Conservation (phyloP, 2,797 vertebrate genomes). For the Somateria mollissima region DNA sequence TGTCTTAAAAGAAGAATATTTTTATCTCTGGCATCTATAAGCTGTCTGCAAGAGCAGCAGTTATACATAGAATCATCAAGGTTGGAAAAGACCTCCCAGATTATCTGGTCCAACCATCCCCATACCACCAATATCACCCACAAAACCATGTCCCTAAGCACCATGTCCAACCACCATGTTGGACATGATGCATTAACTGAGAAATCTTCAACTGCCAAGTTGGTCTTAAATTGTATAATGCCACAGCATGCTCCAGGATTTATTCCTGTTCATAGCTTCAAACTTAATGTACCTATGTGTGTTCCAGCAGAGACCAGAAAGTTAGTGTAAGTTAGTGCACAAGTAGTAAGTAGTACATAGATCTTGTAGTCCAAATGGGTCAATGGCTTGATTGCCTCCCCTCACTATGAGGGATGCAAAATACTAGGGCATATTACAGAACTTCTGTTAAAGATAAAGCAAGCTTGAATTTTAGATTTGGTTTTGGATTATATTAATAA, state of each 20-base stretch:
- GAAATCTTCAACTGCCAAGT: not conserved
- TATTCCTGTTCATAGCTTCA: not conserved
- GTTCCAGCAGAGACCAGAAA: not conserved
- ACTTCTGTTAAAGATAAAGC: not conserved
- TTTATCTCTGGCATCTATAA: not conserved
- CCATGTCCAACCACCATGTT: not conserved
- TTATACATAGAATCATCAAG: not conserved
- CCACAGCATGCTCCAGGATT: not conserved
- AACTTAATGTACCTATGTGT: not conserved
- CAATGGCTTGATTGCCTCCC: not conserved
- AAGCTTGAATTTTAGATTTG: not conserved
- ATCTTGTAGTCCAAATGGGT: not conserved
- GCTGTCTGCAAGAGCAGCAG: not conserved
- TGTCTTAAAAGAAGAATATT: not conserved
- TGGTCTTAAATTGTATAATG: not conserved
- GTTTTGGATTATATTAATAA: not conserved
- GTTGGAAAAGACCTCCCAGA: too few species aligned
- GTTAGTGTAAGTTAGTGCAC: not conserved
- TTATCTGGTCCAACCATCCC: too few species aligned
- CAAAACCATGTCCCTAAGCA: too few species aligned
- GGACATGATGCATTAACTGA: not conserved
- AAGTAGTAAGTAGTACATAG: too few species aligned
- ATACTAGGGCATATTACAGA: not conserved
- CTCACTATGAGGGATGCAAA: not conserved
- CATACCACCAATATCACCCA: too few species aligned